Percentiles rank a stretch among this genome's conserved stretches.
phyloP scores from a whole-genome alignment of 1,140 invertebrate species.

The honey bee (Apis mellifera) region Amel_HAv3.1 CM009932.2:6602001-6602500 shows the following conservation, averaged over 20 bases:
- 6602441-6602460: background rate
- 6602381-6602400: background rate
- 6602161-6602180: background rate
- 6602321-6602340: background rate
- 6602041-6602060: constrained; percentile 14
- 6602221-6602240: constrained; percentile 11
- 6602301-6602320: background rate
- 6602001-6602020: constrained; percentile 35
- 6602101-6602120: constrained; percentile 17
- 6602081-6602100: constrained; percentile 10
- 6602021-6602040: constrained; percentile 12
- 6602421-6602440: background rate
- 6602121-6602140: constrained; percentile 15
- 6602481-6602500: constrained; percentile 7
- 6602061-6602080: constrained; percentile 14
- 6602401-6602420: background rate
- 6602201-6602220: constrained; percentile 16
- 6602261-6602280: background rate
- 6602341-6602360: background rate
- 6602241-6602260: constrained; percentile 1
- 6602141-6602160: background rate
- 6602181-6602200: background rate
- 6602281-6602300: background rate
- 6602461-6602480: constrained; percentile 1
- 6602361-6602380: background rate